phyloP scores from a whole-genome alignment of 2,888 invertebrate species.

The Calameuta pallipes region DNA sequence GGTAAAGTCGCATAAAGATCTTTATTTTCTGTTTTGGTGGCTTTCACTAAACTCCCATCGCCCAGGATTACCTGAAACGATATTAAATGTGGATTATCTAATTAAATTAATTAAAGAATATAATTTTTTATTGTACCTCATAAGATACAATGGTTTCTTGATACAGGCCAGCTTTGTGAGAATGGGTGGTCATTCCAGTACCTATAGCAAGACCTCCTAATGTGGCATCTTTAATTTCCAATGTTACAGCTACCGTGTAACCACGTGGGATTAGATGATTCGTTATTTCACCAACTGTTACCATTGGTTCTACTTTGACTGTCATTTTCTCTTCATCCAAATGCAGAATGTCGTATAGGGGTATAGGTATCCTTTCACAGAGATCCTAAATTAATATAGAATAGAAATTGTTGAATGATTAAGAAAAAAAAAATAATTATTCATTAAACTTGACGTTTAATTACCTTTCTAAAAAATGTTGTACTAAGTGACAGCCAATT shows the following conservation, averaged over 20 bases:
- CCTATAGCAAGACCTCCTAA: slow-evolving; percentile 77
- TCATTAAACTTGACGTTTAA: not conserved
- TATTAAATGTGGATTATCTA: not conserved
- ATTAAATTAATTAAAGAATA: not conserved
- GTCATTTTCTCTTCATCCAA: slow-evolving; percentile 71
- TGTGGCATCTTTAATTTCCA: slow-evolving; percentile 78
- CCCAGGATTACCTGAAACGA: slow-evolving; percentile 67
- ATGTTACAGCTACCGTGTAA: slow-evolving; percentile 76
- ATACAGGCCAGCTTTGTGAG: slow-evolving; percentile 77
- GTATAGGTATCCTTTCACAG: slow-evolving; percentile 74
- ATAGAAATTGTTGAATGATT: not conserved
- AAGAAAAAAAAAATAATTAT: not conserved
- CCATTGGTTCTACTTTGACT: slow-evolving; percentile 76
- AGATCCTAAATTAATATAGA: slow-evolving; percentile 46
- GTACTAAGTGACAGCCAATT: slow-evolving; percentile 78
- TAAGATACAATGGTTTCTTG: slow-evolving; percentile 76
- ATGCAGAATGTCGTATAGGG: slow-evolving; percentile 73
- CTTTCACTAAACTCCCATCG: slow-evolving; percentile 73
- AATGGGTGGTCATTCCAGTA: slow-evolving; percentile 81
- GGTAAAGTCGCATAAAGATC: slow-evolving; percentile 74
- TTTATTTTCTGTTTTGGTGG: slow-evolving; percentile 70
- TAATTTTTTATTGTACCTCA: slow-evolving; percentile 62
- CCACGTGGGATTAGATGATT: slow-evolving; percentile 74
- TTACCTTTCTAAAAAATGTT: slow-evolving; percentile 73
- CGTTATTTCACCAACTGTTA: slow-evolving; percentile 75